phyloP scores from a whole-genome alignment of 2,888 invertebrate genomes.

The Sympetrum striolatum region DNA sequence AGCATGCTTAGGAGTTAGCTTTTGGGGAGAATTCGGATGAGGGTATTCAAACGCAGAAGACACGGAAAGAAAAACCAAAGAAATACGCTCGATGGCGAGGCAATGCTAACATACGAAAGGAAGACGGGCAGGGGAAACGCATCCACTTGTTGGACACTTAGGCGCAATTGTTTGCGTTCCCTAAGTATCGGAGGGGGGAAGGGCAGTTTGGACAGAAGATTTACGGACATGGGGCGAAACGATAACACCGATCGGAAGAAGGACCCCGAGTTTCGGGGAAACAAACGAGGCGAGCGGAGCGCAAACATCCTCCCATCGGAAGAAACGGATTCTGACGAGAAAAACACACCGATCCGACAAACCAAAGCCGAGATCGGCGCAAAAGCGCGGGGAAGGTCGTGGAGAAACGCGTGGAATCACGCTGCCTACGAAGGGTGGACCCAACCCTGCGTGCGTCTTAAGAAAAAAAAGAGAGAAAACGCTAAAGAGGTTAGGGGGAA shows the following conservation, averaged over 20 bases:
- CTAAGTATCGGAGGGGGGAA: not conserved
- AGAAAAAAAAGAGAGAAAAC: not conserved
- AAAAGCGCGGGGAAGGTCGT: not conserved
- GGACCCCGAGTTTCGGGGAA: not conserved
- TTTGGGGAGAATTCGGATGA: no score
- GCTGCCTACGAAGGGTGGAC: not conserved
- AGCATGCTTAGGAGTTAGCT: no score
- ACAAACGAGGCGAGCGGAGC: not conserved
- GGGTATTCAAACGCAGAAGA: no score
- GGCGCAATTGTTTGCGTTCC: not conserved
- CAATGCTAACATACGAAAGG: not conserved
- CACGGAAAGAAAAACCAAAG: not conserved
- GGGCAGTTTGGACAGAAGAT: not conserved
- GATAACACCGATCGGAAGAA: not conserved
- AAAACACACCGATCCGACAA: not conserved
- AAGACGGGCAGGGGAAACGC: not conserved
- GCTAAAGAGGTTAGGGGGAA: not conserved
- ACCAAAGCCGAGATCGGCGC: not conserved
- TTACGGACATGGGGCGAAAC: not conserved
- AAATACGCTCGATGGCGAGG: not conserved
- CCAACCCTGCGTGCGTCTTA: no score
- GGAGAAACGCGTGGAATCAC: not conserved
- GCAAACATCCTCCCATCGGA: not conserved
- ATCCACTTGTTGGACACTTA: not conserved
- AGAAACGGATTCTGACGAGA: not conserved